These are phyloP conservation scores for Centropus unirufus DNA, from an alignment of 2,113 vertebrate genomes.

Conservation along the genomic window DNA sequence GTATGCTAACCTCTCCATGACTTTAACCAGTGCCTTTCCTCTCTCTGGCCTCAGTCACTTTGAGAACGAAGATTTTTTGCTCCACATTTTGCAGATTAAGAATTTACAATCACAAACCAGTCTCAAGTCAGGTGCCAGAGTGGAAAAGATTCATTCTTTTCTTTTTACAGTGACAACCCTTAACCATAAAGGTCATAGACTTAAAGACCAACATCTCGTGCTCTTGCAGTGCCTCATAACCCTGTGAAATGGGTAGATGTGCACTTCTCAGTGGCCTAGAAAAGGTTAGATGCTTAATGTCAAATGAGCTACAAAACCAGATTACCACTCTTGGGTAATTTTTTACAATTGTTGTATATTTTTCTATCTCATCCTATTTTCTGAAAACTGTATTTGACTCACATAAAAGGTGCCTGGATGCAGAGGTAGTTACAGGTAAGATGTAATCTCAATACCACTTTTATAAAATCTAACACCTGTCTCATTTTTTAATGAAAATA, in stretches of 20 bases:
- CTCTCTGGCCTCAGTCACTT: neutral
- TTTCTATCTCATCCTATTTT: neutral
- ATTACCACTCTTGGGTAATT: neutral
- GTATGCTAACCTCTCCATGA: neutral
- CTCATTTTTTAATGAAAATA: neutral
- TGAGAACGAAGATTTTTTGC: neutral
- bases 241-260: neutral
- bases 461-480: neutral
- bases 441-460: neutral
- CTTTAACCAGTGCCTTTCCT: constrained; percentile 1
- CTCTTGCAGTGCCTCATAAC: neutral
- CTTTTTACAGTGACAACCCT: neutral
- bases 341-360: neutral
- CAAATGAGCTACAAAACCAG: neutral
- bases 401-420: neutral
- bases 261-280: neutral
- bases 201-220: neutral
- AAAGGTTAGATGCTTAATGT: neutral
- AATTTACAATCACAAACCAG: neutral
- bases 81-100: neutral
- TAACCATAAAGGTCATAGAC: neutral
- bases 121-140: neutral
- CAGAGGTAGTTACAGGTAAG: neutral
- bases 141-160: neutral
- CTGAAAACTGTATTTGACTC: neutral